Evolutionary conservation across 2,888 invertebrate species (phyloP), one percentile per base, ranked within the genome.

Genomic region (Automeris io): DNA sequence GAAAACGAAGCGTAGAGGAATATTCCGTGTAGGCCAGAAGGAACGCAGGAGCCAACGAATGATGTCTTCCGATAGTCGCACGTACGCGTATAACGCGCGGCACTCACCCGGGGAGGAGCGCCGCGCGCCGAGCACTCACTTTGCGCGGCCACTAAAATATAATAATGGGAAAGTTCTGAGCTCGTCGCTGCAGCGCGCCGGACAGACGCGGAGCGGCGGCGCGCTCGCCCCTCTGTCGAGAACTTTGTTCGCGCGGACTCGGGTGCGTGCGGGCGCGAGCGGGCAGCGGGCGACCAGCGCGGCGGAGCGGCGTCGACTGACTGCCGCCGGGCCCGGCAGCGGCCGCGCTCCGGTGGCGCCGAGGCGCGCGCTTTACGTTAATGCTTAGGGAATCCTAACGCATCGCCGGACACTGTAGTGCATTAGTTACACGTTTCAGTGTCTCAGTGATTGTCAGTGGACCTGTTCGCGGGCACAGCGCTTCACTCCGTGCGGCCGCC

Each of bases 251-350:
- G 12, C 12, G n/a, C n/a, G n/a, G 12, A 31, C 16, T 18, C 16
- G 29, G 18, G 29, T 22, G 33, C 4, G 21, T 16, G 29, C 29
- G 29, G 13, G 6, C 13, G 26, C 26, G 29, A 21, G 22, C 12
- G 13, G 13, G 13, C 13, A 16, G 22, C 22, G 33, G 22, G 12
- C 22, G 11, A 8, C 19, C 2, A 9, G 21, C 12, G 33, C n/a
- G 7, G 21, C n/a, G 26, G 26, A 2, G 26, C 26, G 26, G n/a
- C 11, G 6, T n/a, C n/a, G n/a, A 9, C 24, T n/a, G 21, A 16
- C 33, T 13, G 22, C 33, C 23, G 33, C 8, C 33, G 22, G 22
- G 33, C 22, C 16, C 33, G 33, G 22, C 33, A 23, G 11, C 22
- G 22, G 22, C 33, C 23, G 13, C 11, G 9, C 33, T 21, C 21